phyloP scores from a whole-genome alignment of 1,140 invertebrate genomes.

The Pogonognathellus flavescens region DNA sequence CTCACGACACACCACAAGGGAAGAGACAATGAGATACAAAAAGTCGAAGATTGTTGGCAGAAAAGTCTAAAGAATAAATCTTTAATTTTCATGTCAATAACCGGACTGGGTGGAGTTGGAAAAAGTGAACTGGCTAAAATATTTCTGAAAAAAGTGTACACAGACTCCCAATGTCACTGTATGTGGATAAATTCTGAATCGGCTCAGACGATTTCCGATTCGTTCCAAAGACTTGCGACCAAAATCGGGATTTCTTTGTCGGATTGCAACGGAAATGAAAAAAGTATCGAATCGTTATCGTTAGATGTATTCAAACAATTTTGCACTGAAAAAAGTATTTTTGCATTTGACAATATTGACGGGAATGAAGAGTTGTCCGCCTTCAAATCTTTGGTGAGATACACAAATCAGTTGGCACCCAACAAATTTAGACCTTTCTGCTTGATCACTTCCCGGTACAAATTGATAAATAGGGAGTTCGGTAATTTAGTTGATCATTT shows the following conservation, averaged over 20 bases:
- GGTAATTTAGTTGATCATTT: not conserved
- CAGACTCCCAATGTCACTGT: not conserved
- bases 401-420: not conserved
- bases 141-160: not conserved
- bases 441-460: not conserved
- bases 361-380: not conserved
- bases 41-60: no score
- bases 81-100: not conserved
- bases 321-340: not conserved
- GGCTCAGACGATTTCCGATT: not conserved
- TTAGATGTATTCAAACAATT: not conserved
- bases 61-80: no score
- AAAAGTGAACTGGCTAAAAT: not conserved
- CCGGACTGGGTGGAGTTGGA: not conserved
- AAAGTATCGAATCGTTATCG: not conserved
- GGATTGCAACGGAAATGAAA: not conserved
- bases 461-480: no score
- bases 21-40: no score
- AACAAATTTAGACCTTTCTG: not conserved
- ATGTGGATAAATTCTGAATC: not conserved
- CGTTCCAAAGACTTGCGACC: not conserved
- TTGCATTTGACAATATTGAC: not conserved
- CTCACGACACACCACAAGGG: no score
- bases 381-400: not conserved
- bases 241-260: not conserved